Evolutionary conservation across 2,113 vertebrate species (phyloP), one percentile per base, ranked within the genome.

Genomic region (Pimephales promelas): DNA sequence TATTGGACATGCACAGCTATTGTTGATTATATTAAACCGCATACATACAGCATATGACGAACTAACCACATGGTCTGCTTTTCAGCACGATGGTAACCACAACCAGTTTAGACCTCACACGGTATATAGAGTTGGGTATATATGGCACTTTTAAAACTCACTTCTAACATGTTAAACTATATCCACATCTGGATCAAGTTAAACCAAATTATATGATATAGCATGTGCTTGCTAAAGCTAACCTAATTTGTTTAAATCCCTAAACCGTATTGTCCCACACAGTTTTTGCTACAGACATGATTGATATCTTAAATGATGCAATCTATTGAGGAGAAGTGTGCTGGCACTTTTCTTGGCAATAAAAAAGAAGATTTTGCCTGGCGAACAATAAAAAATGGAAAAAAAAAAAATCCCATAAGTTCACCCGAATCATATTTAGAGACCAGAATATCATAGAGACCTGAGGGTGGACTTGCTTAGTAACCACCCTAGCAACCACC

Each of bases 401-500:
- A 14, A 49, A 13, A 14, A 49, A 45, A 49, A 52, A 52, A 20
- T 74, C 26, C 47, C 72, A 31, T 74, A 52, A 52, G 45, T 74
- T 52, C 72, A 40, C 34, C 64, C 64, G 22, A 68, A 68, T 68
- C 64, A 52, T 31, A 74, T 74, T 49, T 49, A 28, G 45, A 72
- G 68, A 45, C 34, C 64, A 40, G 64, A 68, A 68, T 71, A 74
- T 74, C 24, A 10, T 28, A 49, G 71, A 74, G 45, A 74, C 71
- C 71, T 10, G 71, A 74, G 72, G 47, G 47, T 74, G 72, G 26
- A 74, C 47, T 74, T 74, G 72, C 72, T 8, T 61, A 59, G 75
- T 18, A 43, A 78, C 75, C 56, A 43, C 6, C 75, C 75, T 61
- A 59, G 75, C 54, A 78, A 78, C 75, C 56, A 78, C 34, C 54